These are phyloP conservation scores for Tiliacea citrago DNA, from an alignment of 2,888 invertebrate genomes.

Conservation along the genomic window DNA sequence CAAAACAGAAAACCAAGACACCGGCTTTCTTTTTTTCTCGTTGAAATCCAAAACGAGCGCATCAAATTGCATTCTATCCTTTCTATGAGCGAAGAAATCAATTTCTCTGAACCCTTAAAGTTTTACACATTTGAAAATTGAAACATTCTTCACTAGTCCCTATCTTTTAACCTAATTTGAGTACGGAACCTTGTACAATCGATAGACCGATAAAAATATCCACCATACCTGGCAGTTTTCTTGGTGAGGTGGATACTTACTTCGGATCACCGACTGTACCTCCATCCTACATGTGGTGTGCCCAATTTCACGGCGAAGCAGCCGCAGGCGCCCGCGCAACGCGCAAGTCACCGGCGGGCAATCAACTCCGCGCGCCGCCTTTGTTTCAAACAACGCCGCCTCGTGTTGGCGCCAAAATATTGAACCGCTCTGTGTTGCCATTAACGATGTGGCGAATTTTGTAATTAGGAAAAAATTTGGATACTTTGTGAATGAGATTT, in stretches of 20 bases:
- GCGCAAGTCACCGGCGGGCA: constrained; percentile 84
- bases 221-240: neutral
- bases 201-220: neutral
- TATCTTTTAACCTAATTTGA: constrained; percentile 21
- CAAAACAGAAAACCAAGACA: too few relatives aligned
- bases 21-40: constrained; percentile 7
- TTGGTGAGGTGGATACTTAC: constrained; percentile 7
- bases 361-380: constrained; percentile 79
- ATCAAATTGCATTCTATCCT: constrained; percentile 40
- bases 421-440: constrained; percentile 42
- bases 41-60: constrained; percentile 40
- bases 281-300: constrained; percentile 48
- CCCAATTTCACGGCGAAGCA: constrained; percentile 75
- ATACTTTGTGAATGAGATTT: constrained; percentile 18
- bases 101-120: constrained; percentile 37
- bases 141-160: constrained; percentile 50
- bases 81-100: constrained; percentile 47
- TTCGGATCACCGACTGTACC: constrained; percentile 1
- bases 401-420: constrained; percentile 73
- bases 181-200: neutral
- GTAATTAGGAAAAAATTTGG: constrained; percentile 42
- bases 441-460: constrained; percentile 62
- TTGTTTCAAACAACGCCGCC: constrained; percentile 79
- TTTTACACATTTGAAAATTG: constrained; percentile 50
- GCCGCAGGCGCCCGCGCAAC: constrained; percentile 63